phyloP scores from a whole-genome alignment of 2,113 vertebrate genomes.

The Mus spicilegus region DNA sequence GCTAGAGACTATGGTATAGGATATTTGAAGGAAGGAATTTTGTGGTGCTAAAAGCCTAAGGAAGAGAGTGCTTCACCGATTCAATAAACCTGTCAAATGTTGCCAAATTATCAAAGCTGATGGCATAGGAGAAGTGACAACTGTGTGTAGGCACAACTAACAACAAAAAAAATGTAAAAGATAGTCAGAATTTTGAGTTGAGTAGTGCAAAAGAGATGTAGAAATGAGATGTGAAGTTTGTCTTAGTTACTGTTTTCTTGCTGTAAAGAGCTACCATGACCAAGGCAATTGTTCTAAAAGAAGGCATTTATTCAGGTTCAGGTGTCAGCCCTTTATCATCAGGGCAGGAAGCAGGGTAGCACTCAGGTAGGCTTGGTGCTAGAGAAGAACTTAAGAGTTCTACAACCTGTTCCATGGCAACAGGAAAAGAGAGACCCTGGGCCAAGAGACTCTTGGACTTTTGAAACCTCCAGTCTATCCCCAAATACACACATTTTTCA shows the following conservation, averaged over 20 bases:
- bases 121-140: not conserved
- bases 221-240: not conserved
- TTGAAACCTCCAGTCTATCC: not conserved
- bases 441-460: not conserved
- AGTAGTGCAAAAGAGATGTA: not conserved
- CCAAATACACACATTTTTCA: not conserved
- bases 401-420: no score
- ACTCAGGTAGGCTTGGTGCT: no score
- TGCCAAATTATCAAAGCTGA: not conserved
- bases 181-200: not conserved
- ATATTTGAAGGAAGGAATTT: not conserved
- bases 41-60: not conserved
- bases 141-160: not conserved
- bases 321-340: not conserved
- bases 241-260: not conserved
- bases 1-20: not conserved
- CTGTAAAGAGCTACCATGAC: not conserved
- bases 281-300: not conserved
- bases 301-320: not conserved
- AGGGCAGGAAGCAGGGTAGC: rapidly evolving
- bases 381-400: not conserved
- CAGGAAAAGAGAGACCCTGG: no score
- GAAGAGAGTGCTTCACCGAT: not conserved
- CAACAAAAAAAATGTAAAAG: not conserved
- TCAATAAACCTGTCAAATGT: not conserved